phyloP scores from a whole-genome alignment of 2,888 invertebrate species.

The Catocala nupta region DNA sequence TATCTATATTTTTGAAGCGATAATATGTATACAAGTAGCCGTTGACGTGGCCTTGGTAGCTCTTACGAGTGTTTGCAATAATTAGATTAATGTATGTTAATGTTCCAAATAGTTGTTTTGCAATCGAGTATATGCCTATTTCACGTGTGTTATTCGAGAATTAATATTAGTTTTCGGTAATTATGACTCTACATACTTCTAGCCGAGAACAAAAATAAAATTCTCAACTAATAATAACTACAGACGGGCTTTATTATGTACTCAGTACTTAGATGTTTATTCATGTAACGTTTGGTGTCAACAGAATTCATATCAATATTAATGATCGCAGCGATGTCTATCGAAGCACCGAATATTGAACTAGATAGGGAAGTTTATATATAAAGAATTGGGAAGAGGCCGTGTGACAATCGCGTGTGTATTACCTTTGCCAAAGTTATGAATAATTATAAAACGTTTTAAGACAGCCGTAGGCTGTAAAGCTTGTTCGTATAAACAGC shows the following conservation, averaged over 20 bases:
- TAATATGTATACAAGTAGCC: constrained; percentile 57
- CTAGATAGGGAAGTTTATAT: constrained; percentile 26
- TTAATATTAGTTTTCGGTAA: constrained; percentile 8
- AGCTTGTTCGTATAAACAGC: constrained; percentile 26
- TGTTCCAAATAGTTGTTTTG: constrained; percentile 32
- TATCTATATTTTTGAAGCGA: constrained; percentile 62
- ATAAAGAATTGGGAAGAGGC: constrained; percentile 21
- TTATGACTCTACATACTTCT: constrained; percentile 1
- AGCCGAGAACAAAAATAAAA: constrained; percentile 10
- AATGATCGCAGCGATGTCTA: constrained; percentile 11
- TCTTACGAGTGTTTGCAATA: constrained; percentile 54
- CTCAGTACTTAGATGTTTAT: background rate
- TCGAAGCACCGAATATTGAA: constrained; percentile 6
- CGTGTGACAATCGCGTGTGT: constrained; percentile 34
- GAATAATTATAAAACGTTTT: constrained; percentile 42
- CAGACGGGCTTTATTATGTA: background rate
- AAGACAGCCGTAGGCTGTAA: constrained; percentile 31
- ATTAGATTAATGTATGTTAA: constrained; percentile 31
- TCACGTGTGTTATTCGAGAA: background rate
- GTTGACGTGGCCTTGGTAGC: constrained; percentile 64
- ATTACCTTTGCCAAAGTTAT: constrained; percentile 55
- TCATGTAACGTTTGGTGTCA: background rate
- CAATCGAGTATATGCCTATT: constrained; percentile 6
- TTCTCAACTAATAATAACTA: constrained; percentile 1
- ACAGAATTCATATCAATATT: constrained; percentile 27